Conservation (phyloP, 2,888 invertebrate genomes). For the Cephonodes hylas region DNA sequence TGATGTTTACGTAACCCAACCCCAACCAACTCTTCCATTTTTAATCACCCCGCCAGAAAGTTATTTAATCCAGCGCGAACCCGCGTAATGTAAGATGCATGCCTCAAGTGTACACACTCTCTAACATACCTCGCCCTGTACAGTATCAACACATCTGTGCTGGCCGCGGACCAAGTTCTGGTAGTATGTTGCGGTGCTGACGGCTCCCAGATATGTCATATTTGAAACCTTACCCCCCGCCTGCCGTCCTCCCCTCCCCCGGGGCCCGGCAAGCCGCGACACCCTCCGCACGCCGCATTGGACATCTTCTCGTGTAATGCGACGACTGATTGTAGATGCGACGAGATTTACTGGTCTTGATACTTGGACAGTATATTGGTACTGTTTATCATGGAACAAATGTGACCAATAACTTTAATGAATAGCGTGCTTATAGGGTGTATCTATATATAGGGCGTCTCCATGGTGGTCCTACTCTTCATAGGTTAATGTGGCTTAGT, state of each 20-base stretch:
- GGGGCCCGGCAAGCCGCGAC: conserved; percentile 25
- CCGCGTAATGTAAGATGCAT: not conserved
- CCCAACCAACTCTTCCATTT: not conserved
- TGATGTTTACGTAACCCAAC: too few species aligned
- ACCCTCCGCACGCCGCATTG: conserved; percentile 41
- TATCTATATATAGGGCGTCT: too few species aligned
- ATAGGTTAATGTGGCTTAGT: too few species aligned
- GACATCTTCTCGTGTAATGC: conserved; percentile 64
- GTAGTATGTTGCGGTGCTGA: conserved; percentile 69
- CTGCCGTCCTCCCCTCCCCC: conserved; percentile 23
- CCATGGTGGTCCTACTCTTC: too few species aligned
- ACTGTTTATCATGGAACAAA: too few species aligned
- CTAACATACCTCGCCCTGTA: conserved; percentile 20
- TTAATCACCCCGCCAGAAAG: not conserved
- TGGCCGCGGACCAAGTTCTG: conserved; percentile 76
- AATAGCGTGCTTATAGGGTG: too few species aligned
- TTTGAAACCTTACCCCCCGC: conserved; percentile 49
- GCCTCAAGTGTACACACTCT: conserved; percentile 13
- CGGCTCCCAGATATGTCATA: conserved; percentile 77
- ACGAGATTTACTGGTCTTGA: conserved; percentile 31
- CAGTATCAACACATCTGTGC: conserved; percentile 59
- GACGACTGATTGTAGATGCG: conserved; percentile 58
- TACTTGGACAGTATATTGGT: conserved; percentile 24
- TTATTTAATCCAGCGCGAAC: not conserved
- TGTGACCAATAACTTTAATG: too few species aligned